Percentiles rank a stretch among this genome's conserved stretches.
Conservation (phyloP, 2,888 invertebrate genomes). For the Dione vanillae region DNA sequence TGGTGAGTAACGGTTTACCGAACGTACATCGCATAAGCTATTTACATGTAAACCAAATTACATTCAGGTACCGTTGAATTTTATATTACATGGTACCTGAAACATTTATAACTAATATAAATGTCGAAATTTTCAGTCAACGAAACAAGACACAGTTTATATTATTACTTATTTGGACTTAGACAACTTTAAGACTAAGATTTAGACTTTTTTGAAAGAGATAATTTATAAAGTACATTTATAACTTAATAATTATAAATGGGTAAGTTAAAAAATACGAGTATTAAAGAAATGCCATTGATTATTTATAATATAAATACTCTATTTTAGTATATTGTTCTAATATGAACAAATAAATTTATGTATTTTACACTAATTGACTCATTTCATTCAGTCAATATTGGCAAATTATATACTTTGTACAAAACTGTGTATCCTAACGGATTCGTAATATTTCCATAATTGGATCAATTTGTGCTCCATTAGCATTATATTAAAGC, state of each 20-base stretch:
- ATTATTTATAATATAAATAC: neutral
- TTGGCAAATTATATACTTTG: constrained; percentile 21
- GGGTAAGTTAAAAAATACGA: no score
- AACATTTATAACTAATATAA: neutral
- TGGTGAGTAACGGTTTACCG: constrained; percentile 11
- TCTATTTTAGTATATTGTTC: neutral
- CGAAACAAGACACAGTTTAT: no score
- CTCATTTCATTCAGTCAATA: constrained; percentile 1
- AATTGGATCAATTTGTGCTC: constrained; percentile 28
- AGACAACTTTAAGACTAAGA: no score
- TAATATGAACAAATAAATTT: neutral
- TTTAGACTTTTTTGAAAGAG: no score
- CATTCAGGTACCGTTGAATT: neutral
- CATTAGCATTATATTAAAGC: constrained; percentile 25
- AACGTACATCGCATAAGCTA: constrained; percentile 7
- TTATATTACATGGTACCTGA: neutral
- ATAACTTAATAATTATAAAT: no score
- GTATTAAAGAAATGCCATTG: no score
- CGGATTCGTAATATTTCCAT: constrained; percentile 26
- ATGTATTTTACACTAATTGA: constrained; percentile 7
- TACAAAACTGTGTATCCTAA: constrained; percentile 10
- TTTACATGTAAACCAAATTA: neutral
- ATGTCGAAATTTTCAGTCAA: no score
- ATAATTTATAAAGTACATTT: no score
- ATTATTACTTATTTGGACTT: no score